A percentile compares a stretch with the other conserved stretches of the same genome.
Evolutionary conservation across 2,113 vertebrate species (phyloP).

Genomic region (Python bivittatus): DNA sequence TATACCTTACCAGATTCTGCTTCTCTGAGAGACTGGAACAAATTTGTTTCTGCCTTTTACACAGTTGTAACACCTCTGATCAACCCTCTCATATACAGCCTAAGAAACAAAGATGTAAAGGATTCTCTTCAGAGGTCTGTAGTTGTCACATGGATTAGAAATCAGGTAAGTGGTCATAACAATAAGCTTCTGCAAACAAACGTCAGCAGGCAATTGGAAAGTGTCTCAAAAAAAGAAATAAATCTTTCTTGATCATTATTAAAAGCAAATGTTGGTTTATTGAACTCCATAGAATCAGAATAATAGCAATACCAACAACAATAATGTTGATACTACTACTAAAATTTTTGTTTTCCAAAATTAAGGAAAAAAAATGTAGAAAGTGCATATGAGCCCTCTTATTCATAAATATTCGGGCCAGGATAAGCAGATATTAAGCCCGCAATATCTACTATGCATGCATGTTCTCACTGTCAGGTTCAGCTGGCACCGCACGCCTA

Average conservation of each 20-base stretch:
- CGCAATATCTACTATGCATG: background rate
- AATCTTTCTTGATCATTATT: background rate
- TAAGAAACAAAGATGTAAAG: background rate
- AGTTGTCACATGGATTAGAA: background rate
- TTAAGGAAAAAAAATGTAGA: background rate
- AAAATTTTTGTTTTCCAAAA: background rate
- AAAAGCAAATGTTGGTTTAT: background rate
- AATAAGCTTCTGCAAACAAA: background rate
- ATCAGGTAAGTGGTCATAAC: background rate
- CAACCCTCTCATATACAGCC: constrained; percentile 3
- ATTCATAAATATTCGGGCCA: background rate
- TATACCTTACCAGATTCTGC: background rate
- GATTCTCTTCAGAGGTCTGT: background rate
- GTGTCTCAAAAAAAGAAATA: background rate
- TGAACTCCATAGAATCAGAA: background rate
- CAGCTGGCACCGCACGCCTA: too few species aligned
- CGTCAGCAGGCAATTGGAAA: background rate
- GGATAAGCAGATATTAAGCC: background rate
- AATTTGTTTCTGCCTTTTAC: background rate
- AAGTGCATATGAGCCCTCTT: background rate
- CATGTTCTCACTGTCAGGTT: background rate
- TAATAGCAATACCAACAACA: background rate
- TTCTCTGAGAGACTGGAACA: background rate
- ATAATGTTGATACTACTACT: background rate
- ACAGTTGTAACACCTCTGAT: constrained; percentile 8